Conservation (phyloP, 2,888 invertebrate genomes). For the Hydraecia micacea region DNA sequence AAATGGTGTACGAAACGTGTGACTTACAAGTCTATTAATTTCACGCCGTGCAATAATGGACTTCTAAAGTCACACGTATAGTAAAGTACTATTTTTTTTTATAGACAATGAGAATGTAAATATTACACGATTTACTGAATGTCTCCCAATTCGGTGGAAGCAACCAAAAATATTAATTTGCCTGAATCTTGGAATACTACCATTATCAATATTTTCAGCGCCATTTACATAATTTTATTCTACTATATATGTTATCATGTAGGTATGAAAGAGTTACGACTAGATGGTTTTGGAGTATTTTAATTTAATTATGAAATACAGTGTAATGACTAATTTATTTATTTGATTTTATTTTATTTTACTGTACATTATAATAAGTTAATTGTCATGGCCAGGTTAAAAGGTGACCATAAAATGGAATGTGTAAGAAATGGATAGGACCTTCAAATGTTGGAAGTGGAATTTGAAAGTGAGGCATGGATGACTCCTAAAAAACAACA, state of each 20-base stretch:
- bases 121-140: neutral
- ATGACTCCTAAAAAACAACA: too few relatives aligned
- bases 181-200: neutral
- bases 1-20: too few relatives aligned
- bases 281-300: conserved; percentile 10
- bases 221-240: neutral
- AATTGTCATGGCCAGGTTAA: neutral
- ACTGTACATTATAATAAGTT: conserved; percentile 31
- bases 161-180: neutral
- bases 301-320: conserved; percentile 7
- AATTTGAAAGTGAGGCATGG: neutral
- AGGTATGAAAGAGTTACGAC: neutral
- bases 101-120: neutral
- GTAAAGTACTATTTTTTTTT: neutral
- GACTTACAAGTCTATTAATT: too few relatives aligned
- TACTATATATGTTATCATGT: neutral
- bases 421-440: neutral
- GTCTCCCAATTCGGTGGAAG: neutral
- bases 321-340: conserved; percentile 2
- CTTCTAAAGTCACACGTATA: too few relatives aligned
- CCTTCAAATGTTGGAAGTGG: neutral
- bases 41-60: too few relatives aligned
- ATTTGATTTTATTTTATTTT: neutral
- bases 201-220: neutral
- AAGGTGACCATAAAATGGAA: neutral